Evolutionary conservation across 2,113 vertebrate species (phyloP).

Genomic region (Triplophysa siluroides): DNA sequence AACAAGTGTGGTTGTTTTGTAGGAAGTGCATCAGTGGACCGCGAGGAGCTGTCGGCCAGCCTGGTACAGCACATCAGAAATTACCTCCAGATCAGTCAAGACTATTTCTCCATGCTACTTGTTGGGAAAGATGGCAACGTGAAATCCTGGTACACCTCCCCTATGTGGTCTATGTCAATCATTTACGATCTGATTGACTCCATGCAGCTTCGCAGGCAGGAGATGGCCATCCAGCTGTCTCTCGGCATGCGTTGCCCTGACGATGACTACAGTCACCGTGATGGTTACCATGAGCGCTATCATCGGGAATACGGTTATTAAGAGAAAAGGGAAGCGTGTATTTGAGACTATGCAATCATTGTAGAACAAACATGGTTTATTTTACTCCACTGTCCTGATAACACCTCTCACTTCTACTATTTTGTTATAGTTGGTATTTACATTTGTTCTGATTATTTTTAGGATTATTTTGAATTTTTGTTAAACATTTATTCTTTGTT

Average conservation of each 20-base stretch:
- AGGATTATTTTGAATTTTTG: background rate
- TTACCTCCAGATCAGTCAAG: constrained; percentile 87
- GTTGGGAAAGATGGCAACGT: constrained; percentile 91
- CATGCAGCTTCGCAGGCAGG: constrained; percentile 88
- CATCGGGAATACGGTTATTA: constrained; percentile 83
- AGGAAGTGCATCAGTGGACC: constrained; percentile 83
- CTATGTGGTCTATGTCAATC: constrained; percentile 90
- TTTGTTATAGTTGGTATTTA: background rate
- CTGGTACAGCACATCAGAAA: constrained; percentile 85
- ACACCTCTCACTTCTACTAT: background rate
- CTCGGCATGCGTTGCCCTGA: constrained; percentile 87
- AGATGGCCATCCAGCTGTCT: constrained; percentile 89
- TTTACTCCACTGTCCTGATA: background rate
- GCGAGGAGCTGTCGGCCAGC: constrained; percentile 80
- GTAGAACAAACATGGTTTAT: background rate
- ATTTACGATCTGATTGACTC: constrained; percentile 89
- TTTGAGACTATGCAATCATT: background rate
- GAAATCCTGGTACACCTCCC: constrained; percentile 90
- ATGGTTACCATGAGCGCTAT: constrained; percentile 84
- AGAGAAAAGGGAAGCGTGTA: constrained; percentile 51
- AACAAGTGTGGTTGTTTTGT: constrained; percentile 28
- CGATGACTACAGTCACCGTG: constrained; percentile 83
- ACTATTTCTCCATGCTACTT: constrained; percentile 90
- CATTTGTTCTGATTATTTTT: background rate
- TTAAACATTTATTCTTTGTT: background rate